Evolutionary conservation across 2,888 invertebrate genomes (phyloP), one percentile per base, ranked within the genome.

Genomic region (Drosophila eohydei): DNA sequence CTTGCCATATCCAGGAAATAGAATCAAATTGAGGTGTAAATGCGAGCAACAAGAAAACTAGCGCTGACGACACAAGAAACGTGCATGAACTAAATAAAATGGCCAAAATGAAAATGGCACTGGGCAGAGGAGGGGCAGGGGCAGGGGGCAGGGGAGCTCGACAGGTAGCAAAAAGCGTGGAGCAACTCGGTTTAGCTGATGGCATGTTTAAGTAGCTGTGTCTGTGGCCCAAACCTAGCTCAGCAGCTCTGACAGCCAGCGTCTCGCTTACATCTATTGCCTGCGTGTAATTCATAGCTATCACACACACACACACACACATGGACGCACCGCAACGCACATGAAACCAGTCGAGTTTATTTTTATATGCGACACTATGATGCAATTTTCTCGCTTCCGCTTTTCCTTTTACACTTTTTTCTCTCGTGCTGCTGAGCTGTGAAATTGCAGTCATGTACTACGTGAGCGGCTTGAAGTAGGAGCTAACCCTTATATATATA

Each of bases 21-120:
- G 83, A 90, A 89, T 88, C 81, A 89, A 90, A 90, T 90, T 89
- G 87, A 90, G 87, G 87, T 88, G 89, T 87, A 90, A 90, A 90
- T 89, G 89, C 78, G 79, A 79, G 74, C 79, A 81, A 83, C 83
- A 83, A 78, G 74, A 71, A 74, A 48, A 66, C 61, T 65, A 61
- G 58, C 57, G 52, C 26, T 55, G 36, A 60, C 66, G 57, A 71
- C 58, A 71, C 77, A 30, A 64, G 57, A 51, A 76, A 81, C 80
- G 80, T 80, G 80, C 75, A 80, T 81, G 38, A 68, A 73, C 56
- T 81, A 80, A 78, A 81, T 81, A 74, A 74, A 77, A 66, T 65
- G 41, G 60, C 60, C 48, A 78, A 64, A 71, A 46, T 46, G 34
- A 48, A 28, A 28, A 26, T 26, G 26, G 32, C 5, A 8, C 32